Base-by-base conservation (phyloP, 2,113 vertebrate genomes). In the Equus przewalskii region DNA sequence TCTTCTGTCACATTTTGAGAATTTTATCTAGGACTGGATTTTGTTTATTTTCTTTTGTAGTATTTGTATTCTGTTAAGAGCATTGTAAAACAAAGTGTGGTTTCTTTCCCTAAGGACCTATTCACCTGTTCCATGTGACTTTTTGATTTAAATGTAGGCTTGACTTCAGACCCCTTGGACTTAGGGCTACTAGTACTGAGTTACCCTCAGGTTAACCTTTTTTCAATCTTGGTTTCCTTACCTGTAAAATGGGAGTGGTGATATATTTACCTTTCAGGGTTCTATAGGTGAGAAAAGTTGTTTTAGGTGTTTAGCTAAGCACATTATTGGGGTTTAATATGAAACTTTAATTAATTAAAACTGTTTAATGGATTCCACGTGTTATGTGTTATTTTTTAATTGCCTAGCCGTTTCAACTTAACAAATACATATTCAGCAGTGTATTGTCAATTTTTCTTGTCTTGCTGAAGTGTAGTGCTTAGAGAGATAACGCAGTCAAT, bases 1-100 rank as follows among this genome's bases (percentile, higher is more conserved):
- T 89, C 36, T 90, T 83, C 88, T 70, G 49, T 85, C 0, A 1
- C 81, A 67, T 69, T 95, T 86, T 97, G 64, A 96, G 73, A 96
- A 81, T 92, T 96, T 67, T 89, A 60, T 67, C 3, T 82, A 91
- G 19, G 21, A 81, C 54, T 95, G 7, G 13, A 56, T 94, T 93
- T 96, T 89, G 28, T 83, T 72, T 75, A 10, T 90, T 72, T 81
- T 83, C 11, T 93, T 96, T 95, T 60, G 10, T 94, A 22, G 10
- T 95, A 2, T n/a, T 92, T 97, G 19, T 51, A 92, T 24, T 67
- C 44, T 95, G 22, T 72, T 95, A 69, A 58, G 4, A 75, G 22
- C 24, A 81, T 72, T 92, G n/a, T 92, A 65, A 84, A 91, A 67
- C 65, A 86, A 58, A 78, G 24, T 73, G 8, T 75, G 15, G 4